Base-by-base conservation (phyloP, 2,888 invertebrate species). In the Leptura quadrifasciata region DNA sequence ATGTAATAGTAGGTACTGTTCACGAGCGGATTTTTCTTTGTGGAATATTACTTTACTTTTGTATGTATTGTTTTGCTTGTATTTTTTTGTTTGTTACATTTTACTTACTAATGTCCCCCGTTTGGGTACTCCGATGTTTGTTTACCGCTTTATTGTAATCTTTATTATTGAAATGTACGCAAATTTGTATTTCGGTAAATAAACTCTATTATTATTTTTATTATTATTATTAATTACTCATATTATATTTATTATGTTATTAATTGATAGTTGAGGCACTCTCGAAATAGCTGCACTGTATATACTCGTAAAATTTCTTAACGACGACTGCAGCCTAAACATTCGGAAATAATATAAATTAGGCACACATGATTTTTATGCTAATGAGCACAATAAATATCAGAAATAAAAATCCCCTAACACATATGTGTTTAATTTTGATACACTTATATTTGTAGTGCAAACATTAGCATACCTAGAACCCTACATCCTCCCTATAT, bases 401-500 rank as follows among this genome's bases (percentile, higher is more conserved):
- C 52, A 31, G 20, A 52, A 63, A 76, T 74, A 68, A 52, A 71
- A 76, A 78, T 68, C 67, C 72, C 65, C 58, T 74, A 75, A 74
- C 76, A 75, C 81, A 81, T 79, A 75, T 81, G 81, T 81, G 78
- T 81, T 80, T 81, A 76, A 80, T 81, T 81, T 76, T 74, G 69
- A 79, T 72, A 76, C 71, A 63, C 65, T 68, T 15, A 77, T 69
- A 74, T 65, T 69, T 55, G 54, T 47, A 77, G 58, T 67, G 72
- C 75, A 64, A 68, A 75, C 70, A 54, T 47, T 27, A 24, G 55
- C 58, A 72, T 61, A 72, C 67, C 74, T 71, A 54, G 47, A 69
- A 6, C 76, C 80, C 67, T 72, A 76, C 65, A 81, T 78, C 79
- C 79, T 79, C 81, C 71, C 72, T 35, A 60, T 77, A 81, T 82